These are phyloP conservation scores for Coranthus polyacanthus DNA, from an alignment of 2,797 vertebrate species.

Conservation along the genomic window DNA sequence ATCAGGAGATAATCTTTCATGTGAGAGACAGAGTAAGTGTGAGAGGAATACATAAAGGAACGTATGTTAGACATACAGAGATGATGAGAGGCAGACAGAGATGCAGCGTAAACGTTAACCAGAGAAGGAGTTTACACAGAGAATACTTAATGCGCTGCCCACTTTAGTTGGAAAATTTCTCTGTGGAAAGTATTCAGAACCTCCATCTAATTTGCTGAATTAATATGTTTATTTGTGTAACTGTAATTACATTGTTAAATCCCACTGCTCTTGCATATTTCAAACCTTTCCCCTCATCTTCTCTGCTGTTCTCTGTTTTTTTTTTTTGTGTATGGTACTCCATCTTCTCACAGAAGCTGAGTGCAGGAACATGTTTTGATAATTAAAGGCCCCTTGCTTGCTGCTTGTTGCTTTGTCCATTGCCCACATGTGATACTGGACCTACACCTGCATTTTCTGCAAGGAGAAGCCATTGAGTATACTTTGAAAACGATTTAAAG, in stretches of 20 bases:
- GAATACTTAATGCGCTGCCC: conserved; percentile 40
- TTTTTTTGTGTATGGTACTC: conserved; percentile 19
- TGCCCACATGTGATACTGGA: not conserved
- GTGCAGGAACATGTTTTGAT: conserved; percentile 46
- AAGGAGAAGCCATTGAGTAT: too few species aligned
- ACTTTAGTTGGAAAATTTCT: conserved; percentile 13
- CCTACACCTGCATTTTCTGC: too few species aligned
- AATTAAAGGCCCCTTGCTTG: conserved; percentile 44
- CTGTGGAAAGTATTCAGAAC: conserved; percentile 17
- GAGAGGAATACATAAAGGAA: conserved; percentile 34
- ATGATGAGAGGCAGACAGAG: conserved; percentile 14
- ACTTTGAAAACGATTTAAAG: too few species aligned
- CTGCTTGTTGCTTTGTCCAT: conserved; percentile 12
- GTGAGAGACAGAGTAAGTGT: conserved; percentile 26
- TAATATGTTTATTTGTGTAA: conserved; percentile 25
- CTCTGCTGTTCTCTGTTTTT: not conserved
- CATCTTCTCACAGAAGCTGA: conserved; percentile 42
- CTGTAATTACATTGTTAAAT: not conserved
- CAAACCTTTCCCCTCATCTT: not conserved
- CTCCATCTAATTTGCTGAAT: conserved; percentile 38
- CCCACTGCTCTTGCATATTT: not conserved
- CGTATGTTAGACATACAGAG: conserved; percentile 15
- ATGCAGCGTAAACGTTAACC: conserved; percentile 33
- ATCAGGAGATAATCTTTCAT: conserved; percentile 50
- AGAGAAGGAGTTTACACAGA: conserved; percentile 25